Conservation (phyloP, 2,113 vertebrate genomes). For the Menidia beryllina region DNA sequence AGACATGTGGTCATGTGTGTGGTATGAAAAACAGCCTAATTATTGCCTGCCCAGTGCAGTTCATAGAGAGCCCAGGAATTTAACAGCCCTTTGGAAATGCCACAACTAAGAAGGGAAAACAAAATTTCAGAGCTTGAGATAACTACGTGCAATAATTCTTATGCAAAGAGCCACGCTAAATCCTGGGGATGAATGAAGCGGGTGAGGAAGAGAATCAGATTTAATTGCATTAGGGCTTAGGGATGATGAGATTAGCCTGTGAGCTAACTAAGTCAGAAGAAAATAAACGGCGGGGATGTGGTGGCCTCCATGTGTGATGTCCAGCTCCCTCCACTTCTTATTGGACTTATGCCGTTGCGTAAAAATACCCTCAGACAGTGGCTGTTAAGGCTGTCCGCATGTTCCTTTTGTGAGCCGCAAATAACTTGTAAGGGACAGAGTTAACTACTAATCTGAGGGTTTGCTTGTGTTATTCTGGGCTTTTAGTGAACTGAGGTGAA, state of each 20-base stretch:
- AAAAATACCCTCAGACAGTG: constrained; percentile 16
- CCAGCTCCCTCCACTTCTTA: constrained; percentile 15
- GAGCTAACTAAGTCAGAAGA: constrained; percentile 58
- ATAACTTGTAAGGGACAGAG: constrained; percentile 47
- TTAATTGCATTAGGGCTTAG: constrained; percentile 75
- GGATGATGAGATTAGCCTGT: constrained; percentile 72
- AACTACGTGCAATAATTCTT: constrained; percentile 58
- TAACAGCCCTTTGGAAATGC: constrained; percentile 41
- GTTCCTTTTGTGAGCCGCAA: constrained; percentile 22
- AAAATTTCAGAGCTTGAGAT: constrained; percentile 57
- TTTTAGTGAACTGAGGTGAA: constrained; percentile 31
- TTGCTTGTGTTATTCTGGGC: constrained; percentile 59
- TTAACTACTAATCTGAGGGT: constrained; percentile 70
- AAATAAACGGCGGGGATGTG: constrained; percentile 41
- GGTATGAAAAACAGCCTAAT: neutral
- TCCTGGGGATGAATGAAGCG: constrained; percentile 66
- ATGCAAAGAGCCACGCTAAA: constrained; percentile 59
- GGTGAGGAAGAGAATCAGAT: constrained; percentile 56
- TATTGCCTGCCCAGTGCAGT: neutral
- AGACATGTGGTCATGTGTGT: neutral
- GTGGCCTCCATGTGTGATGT: constrained; percentile 28
- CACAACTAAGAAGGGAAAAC: constrained; percentile 27
- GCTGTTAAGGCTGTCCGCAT: constrained; percentile 6
- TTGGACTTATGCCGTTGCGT: constrained; percentile 35
- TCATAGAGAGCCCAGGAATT: constrained; percentile 6